Evolutionary conservation across 1,140 invertebrate genomes (phyloP).

Genomic region (Pachyrhynchus sulphureomaculatus): DNA sequence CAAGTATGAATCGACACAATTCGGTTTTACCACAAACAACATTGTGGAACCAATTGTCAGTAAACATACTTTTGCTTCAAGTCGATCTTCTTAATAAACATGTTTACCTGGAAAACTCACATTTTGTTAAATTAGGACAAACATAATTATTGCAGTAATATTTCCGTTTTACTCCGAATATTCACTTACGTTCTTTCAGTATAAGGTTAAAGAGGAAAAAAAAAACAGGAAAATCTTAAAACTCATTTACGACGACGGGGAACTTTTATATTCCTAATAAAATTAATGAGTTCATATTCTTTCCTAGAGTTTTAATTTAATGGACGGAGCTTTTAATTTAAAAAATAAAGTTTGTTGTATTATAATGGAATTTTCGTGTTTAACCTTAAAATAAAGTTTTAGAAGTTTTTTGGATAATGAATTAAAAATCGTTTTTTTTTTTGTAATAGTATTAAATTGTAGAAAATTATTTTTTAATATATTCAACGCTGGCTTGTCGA

Average conservation of each 20-base stretch:
- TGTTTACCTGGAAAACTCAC: no score
- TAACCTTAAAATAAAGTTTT: conserved; percentile 2
- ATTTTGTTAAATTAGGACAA: no score
- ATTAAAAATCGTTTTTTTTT: not conserved
- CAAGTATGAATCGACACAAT: no score
- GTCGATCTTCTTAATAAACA: no score
- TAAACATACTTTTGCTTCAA: no score
- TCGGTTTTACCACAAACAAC: no score
- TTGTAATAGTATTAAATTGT: no score
- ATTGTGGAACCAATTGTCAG: no score
- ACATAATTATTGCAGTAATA: no score
- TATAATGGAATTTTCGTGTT: conserved; percentile 20
- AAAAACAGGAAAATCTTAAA: conserved; percentile 20
- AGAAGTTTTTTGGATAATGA: conserved; percentile 1
- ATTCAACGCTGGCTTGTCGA: no score
- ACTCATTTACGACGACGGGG: conserved; percentile 19
- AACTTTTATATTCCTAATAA: conserved; percentile 27
- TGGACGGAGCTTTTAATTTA: conserved; percentile 14
- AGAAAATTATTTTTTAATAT: no score
- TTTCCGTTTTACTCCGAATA: no score
- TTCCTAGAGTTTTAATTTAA: conserved; percentile 22
- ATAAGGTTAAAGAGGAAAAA: conserved; percentile 6
- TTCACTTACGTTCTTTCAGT: conserved; percentile 8
- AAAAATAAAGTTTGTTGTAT: conserved; percentile 15
- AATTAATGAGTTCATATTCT: conserved; percentile 26